Evolutionary conservation across 1,140 invertebrate species (phyloP).

Genomic region (Anastrepha obliqua): DNA sequence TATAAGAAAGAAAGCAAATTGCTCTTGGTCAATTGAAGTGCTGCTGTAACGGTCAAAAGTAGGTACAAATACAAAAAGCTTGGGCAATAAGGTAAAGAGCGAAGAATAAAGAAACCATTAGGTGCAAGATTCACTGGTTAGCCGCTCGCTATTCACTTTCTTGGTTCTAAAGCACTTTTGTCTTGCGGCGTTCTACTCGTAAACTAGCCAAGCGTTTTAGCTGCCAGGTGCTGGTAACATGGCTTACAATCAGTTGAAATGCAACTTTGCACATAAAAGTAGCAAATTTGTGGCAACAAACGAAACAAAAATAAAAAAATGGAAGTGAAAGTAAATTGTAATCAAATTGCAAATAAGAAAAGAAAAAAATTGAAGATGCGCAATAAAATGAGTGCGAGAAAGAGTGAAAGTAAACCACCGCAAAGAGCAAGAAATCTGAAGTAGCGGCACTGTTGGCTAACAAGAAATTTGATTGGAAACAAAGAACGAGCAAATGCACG

Average conservation of each 20-base stretch:
- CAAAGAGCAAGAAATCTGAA: not conserved
- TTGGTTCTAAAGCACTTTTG: not conserved
- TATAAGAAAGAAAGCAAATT: not conserved
- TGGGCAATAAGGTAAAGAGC: not conserved
- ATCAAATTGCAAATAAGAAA: not conserved
- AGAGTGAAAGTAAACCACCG: not conserved
- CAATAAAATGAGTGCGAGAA: not conserved
- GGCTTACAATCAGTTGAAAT: not conserved
- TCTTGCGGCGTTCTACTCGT: not conserved
- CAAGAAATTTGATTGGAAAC: not conserved
- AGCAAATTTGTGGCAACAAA: not conserved
- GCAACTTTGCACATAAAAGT: not conserved
- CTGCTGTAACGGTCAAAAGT: not conserved
- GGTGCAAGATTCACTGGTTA: not conserved
- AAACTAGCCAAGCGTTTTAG: not conserved
- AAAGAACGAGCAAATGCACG: not conserved
- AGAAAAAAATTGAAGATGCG: not conserved
- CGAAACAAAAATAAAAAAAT: not conserved
- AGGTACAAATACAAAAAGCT: not conserved
- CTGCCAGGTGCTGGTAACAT: not conserved
- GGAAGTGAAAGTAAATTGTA: not conserved
- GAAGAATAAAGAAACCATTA: not conserved
- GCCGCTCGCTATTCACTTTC: not conserved
- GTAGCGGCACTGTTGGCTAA: not conserved
- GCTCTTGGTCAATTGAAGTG: not conserved